A percentile compares a stretch with the other conserved stretches of the same genome.
Evolutionary conservation across 2,113 vertebrate genomes (phyloP).

Genomic region (Urocolius indicus): DNA sequence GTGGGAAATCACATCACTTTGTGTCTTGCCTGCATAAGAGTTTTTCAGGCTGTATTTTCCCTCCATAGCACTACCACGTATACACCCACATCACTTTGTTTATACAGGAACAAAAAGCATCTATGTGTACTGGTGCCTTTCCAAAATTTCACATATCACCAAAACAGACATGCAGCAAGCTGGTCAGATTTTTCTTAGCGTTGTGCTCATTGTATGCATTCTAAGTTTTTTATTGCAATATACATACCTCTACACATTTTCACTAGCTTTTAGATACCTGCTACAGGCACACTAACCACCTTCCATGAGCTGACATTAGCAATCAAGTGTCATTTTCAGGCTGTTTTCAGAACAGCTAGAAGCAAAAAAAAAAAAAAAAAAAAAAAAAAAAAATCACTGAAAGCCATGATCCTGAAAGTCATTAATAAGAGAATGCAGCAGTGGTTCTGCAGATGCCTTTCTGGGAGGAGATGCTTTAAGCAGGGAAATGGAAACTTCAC

Average conservation of each 20-base stretch:
- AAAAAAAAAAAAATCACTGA: too few species aligned
- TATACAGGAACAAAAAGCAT: conserved; percentile 25
- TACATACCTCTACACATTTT: neutral
- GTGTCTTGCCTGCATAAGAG: neutral
- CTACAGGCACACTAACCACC: neutral
- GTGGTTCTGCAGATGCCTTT: neutral
- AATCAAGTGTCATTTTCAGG: conserved; percentile 25
- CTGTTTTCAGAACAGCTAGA: neutral
- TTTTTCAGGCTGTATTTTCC: conserved; percentile 1
- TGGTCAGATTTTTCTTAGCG: neutral
- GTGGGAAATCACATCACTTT: conserved; percentile 19
- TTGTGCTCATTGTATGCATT: neutral
- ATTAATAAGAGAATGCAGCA: neutral
- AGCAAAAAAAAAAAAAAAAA: too few species aligned
- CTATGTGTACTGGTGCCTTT: neutral
- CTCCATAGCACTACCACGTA: neutral
- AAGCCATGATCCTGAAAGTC: neutral
- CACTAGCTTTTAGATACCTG: neutral
- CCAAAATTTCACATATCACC: conserved; percentile 16
- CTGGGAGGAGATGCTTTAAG: neutral
- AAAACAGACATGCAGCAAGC: neutral
- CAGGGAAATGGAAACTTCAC: neutral
- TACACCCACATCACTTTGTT: neutral
- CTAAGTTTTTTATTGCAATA: neutral
- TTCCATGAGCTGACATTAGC: neutral